Conservation (phyloP, 2,113 vertebrate genomes). For the Lophius piscatorius region DNA sequence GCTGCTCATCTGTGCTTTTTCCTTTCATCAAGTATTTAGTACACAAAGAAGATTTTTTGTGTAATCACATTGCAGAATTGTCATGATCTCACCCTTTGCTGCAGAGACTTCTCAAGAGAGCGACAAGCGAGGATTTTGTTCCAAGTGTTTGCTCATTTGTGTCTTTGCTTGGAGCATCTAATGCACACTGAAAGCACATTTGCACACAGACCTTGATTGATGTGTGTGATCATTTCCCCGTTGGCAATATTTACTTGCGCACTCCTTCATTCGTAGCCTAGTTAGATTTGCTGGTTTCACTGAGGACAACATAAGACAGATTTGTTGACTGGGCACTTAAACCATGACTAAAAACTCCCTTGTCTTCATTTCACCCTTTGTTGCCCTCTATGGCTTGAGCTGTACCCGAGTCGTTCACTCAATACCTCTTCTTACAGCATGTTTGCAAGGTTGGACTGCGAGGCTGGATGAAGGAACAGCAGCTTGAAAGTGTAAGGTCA, state of each 20-base stretch:
- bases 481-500: slow-evolving; percentile 30
- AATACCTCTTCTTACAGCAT: slow-evolving; percentile 22
- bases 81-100: slow-evolving; percentile 15
- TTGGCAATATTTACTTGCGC: slow-evolving; percentile 61
- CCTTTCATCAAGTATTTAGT: slow-evolving; percentile 27
- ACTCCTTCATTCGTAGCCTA: slow-evolving; percentile 65
- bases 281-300: slow-evolving; percentile 72
- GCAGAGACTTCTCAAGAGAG: slow-evolving; percentile 7
- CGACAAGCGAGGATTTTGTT: slow-evolving; percentile 31
- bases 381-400: slow-evolving; percentile 35
- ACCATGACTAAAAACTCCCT: slow-evolving; percentile 63
- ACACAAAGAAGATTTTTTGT: slow-evolving; percentile 41
- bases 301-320: slow-evolving; percentile 58
- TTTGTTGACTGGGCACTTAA: slow-evolving; percentile 70
- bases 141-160: slow-evolving; percentile 40
- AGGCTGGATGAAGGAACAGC: slow-evolving; percentile 5
- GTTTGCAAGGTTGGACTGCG: slow-evolving; percentile 19
- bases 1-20: slow-evolving; percentile 28
- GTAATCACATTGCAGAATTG: slow-evolving; percentile 26
- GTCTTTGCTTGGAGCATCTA: slow-evolving; percentile 45
- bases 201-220: slow-evolving; percentile 54
- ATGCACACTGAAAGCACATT: slow-evolving; percentile 28
- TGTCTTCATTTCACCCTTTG: slow-evolving; percentile 51
- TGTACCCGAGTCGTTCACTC: slow-evolving; percentile 43
- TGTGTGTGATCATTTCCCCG: slow-evolving; percentile 59